phyloP scores from a whole-genome alignment of 2,888 invertebrate genomes.

The Cantharis flavilabris region DNA sequence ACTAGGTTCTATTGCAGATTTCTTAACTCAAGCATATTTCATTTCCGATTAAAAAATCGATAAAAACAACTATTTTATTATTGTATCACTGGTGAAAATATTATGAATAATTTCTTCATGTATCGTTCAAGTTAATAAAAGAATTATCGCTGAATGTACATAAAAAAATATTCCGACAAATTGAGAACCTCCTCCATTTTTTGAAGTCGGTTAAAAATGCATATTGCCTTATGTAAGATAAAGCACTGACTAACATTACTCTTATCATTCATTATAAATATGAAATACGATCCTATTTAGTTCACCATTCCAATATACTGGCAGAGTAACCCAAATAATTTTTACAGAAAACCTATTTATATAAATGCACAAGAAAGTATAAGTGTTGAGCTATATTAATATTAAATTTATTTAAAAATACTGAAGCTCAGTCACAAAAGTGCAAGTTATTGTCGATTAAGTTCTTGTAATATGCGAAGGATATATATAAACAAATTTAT shows the following conservation, averaged over 20 bases:
- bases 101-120: not conserved
- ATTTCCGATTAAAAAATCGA: too few relatives aligned
- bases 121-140: not conserved
- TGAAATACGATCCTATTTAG: not conserved
- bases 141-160: too few relatives aligned
- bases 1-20: too few relatives aligned
- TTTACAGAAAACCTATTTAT: not conserved
- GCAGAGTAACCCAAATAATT: not conserved
- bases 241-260: not conserved
- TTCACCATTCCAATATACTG: not conserved
- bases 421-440: constrained; percentile 27
- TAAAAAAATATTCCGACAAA: too few relatives aligned
- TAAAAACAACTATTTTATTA: too few relatives aligned
- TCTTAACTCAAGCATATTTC: not conserved
- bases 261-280: not conserved
- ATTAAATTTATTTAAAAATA: not conserved
- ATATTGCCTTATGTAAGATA: not conserved
- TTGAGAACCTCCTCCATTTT: too few relatives aligned
- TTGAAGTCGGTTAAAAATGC: not conserved
- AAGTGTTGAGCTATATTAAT: not conserved
- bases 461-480: constrained; percentile 71
- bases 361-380: not conserved
- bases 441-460: constrained; percentile 58
- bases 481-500: constrained; percentile 84
- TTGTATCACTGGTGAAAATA: not conserved